Evolutionary conservation across 2,888 invertebrate genomes (phyloP).

Genomic region (Apotomis turbidana): DNA sequence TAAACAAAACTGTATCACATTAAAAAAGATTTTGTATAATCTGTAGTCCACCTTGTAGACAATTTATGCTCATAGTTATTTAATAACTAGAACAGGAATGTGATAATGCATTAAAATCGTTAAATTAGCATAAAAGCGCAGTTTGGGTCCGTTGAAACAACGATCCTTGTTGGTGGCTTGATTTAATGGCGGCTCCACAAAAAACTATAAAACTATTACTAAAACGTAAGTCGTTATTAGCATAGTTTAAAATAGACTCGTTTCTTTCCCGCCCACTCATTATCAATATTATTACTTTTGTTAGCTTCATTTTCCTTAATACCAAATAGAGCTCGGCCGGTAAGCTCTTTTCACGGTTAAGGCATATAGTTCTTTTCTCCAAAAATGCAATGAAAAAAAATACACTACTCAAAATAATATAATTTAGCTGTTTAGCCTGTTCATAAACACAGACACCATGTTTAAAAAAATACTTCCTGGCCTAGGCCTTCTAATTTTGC

Average conservation of each 20-base stretch:
- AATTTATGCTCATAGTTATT: conserved; percentile 29
- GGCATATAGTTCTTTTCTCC: no score
- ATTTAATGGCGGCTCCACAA: conserved; percentile 30
- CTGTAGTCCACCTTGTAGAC: neutral
- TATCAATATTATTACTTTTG: neutral
- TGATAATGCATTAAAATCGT: conserved; percentile 38
- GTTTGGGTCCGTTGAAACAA: conserved; percentile 18
- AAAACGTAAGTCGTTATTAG: conserved; percentile 15
- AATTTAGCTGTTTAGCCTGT: no score
- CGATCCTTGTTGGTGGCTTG: conserved; percentile 21
- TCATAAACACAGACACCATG: no score
- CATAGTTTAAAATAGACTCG: conserved; percentile 16
- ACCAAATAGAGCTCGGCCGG: no score
- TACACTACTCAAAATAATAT: no score
- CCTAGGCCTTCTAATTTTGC: no score
- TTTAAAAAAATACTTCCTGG: no score
- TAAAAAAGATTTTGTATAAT: neutral
- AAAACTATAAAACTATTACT: conserved; percentile 26
- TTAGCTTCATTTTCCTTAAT: no score
- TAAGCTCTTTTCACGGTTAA: no score
- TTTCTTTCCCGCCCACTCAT: neutral
- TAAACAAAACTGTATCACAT: neutral
- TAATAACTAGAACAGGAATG: conserved; percentile 29
- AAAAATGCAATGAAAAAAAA: no score
- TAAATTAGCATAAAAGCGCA: conserved; percentile 36